Evolutionary conservation across 2,113 vertebrate species (phyloP), one percentile per base, ranked within the genome.

Genomic region (Chaetura pelagica): DNA sequence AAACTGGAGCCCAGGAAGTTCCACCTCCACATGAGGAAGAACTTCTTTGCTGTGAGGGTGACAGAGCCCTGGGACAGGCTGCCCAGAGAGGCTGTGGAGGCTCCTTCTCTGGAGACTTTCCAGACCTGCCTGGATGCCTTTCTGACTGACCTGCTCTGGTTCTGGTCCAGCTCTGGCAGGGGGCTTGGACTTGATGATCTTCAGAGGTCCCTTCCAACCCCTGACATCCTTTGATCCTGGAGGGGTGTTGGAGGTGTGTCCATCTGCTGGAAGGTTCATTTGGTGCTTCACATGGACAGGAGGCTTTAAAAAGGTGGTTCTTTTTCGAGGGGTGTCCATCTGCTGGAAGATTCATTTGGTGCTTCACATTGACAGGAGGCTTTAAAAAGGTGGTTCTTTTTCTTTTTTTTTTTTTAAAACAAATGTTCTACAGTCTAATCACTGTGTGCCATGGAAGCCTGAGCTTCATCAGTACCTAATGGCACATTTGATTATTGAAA

Each of bases 381-480:
- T 63, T 80, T 34, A 14, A 16, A 30, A 63, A 81, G 5, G 5
- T 32, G 10, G 12, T 12, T 3, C 3, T 19, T 15, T 9, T 35
- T 22, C n/a, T n/a, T n/a, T n/a, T n/a, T 57, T 57, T 4, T 6
- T 2, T 10, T 19, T 34, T 85, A 8, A 57, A 88, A 57, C 26
- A 40, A 57, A 20, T 11, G 4, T 63, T 71, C 19, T 59, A 61
- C 81, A 67, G 27, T 48, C 34, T 35, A 16, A 58, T 49, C 7
- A 8, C 23, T 30, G 29, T 2, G 2, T 17, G 0, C 2, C 0
- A 0, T 22, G 5, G 12, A 34, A 84, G 16, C 61, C 21, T 34
- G 21, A 68, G 12, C 42, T 85, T 89, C 71, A 59, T 58, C 84
- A 76, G 34, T 38, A 66, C 58, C 54, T 82, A 44, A 58, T 63